phyloP scores from a whole-genome alignment of 2,888 invertebrate species.

The Rhagium mordax region DNA sequence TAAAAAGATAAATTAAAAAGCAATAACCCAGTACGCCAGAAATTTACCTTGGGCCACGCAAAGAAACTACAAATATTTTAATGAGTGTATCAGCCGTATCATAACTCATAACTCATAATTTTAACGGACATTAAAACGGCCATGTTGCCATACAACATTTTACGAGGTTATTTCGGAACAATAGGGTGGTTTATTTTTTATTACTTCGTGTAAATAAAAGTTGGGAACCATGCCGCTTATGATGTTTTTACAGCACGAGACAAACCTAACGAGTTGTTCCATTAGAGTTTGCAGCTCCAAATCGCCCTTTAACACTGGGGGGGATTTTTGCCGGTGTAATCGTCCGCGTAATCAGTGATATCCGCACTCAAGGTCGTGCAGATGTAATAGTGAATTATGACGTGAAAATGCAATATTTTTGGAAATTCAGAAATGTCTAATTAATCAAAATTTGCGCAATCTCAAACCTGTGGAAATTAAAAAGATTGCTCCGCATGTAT shows the following conservation, averaged over 20 bases:
- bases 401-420: no score
- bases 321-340: neutral
- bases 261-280: slow-evolving; percentile 20
- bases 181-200: neutral
- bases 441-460: no score
- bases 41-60: neutral
- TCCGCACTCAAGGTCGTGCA: neutral
- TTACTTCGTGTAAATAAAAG: neutral
- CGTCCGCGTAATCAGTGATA: neutral
- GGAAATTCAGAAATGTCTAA: no score
- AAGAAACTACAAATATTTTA: neutral
- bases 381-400: no score
- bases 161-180: neutral
- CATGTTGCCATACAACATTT: neutral
- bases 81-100: neutral
- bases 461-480: no score
- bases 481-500: no score
- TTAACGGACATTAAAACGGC: neutral
- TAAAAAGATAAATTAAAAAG: neutral
- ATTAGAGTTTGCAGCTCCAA: slow-evolving; percentile 14
- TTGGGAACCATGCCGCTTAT: slow-evolving; percentile 7
- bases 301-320: neutral
- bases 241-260: slow-evolving; percentile 25
- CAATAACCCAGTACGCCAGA: neutral
- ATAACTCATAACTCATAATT: slow-evolving; percentile 4